Base-by-base conservation (phyloP, 1,140 invertebrate species). In the Eubasilissa regina region DNA sequence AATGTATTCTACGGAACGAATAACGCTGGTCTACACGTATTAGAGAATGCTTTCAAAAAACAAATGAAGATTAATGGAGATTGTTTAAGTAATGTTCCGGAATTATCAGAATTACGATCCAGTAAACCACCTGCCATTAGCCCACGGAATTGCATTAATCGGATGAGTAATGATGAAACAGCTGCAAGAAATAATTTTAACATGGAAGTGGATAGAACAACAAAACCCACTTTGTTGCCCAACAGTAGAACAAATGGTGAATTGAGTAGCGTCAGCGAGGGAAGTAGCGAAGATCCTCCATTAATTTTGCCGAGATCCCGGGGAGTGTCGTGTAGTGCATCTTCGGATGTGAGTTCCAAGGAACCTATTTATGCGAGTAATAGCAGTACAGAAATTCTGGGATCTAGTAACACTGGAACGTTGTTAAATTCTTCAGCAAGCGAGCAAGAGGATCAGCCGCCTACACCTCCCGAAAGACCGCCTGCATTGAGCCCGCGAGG, bases 1-100 rank as follows among this genome's bases (percentile, higher is more conserved):
- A 87, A 86, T 70, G 77, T 84, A 53, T 87, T 87, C 84, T 86
- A 87, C 84, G 76, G 77, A 68, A 75, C 74, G 0, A 84, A 84
- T 8, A 84, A 84, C 81, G 80, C 82, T 48, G 74, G 66, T 51
- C 77, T 8, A 11, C 21, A 19, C 47, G 25, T 55, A 1, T 75
- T 60, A 3, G 56, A 64, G 56, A 78, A 70, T 25, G 35, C 25
- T n/a, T 45, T 21, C 68, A 73, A 73, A 25, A 73, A 73, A 25
- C 64, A 78, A 58, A 47, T 44, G 19, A 78, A 58, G n/a, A 53
- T 10, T 58, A 66, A 76, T 47, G 73, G 51, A 15, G 73, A 53
- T 15, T 45, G 45, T 13, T 43, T 75, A 48, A 47, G 35, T 21
- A 70, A 70, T 47, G 15, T 21, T 48, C 35, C 70, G 4, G 48